Evolutionary conservation across 1,140 invertebrate species (phyloP), one percentile per base, ranked within the genome.

Genomic region (Macrostomum lignano): DNA sequence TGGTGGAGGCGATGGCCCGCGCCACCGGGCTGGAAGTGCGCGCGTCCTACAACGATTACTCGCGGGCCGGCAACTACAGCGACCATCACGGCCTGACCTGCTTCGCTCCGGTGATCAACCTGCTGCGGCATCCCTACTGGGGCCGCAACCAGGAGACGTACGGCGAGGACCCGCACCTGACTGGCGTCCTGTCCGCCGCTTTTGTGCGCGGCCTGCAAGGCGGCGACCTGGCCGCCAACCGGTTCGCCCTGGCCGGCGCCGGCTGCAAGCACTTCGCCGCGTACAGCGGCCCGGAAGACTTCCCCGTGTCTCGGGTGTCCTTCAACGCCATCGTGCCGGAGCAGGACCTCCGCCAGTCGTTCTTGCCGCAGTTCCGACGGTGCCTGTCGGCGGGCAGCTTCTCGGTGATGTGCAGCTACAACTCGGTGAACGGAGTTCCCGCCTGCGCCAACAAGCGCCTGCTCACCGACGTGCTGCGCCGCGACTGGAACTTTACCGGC

Each of bases 71-170:
- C 1, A 19, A 40, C 1, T 46, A 45, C 30, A 38, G 36, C 1
- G 36, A 40, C 15, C 46, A 52, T 35, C 45, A 38, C 11, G 48
- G 50, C 7, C 32, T 46, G 1, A 49, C 43, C 29, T 53, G 49
- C 40, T 53, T 52, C 23, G 49, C 46, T 41, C 50, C 52, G 1
- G 49, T 53, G 7, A 46, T 54, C 21, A 54, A 54, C 40, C 49
- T 54, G 17, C 46, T 52, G 40, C 37, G 51, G 15, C 50, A 54
- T 37, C 50, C 50, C 14, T 30, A 47, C 6, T 54, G 51, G 51
- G 51, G 51, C 11, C 33, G 51, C 29, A 49, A 45, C 35, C 15
- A 40, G 38, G 38, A 40, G 32, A 33, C 36, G 13, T 40, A 40
- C 26, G 38, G 38, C 17, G 38, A 40, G 36, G 38, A 40, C 14